Conservation (phyloP, 2,113 vertebrate species). For the Psammodynastes pulverulentus region DNA sequence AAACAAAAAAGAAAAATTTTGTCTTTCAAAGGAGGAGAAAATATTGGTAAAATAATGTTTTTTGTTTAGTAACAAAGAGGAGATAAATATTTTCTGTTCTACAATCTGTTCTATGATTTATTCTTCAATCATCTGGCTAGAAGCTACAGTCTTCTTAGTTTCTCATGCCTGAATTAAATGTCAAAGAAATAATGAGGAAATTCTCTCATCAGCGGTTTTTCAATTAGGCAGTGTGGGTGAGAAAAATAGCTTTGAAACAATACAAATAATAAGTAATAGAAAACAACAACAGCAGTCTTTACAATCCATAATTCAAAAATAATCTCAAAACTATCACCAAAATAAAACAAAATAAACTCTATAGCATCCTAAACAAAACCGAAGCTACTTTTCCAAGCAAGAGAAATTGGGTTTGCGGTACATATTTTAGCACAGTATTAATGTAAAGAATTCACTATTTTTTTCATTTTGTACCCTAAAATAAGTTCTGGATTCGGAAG, state of each 20-base stretch:
- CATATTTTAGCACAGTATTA: not conserved
- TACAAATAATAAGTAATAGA: not conserved
- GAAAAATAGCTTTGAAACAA: not conserved
- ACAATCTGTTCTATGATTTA: not conserved
- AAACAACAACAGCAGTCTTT: not conserved
- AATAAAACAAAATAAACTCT: not conserved
- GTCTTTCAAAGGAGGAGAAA: not conserved
- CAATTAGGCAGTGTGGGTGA: not conserved
- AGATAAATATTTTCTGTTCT: not conserved
- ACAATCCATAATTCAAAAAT: not conserved
- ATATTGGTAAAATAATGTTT: not conserved
- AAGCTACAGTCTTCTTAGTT: not conserved
- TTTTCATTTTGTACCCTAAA: not conserved
- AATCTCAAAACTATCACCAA: not conserved
- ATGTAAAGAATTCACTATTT: not conserved
- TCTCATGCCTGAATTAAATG: not conserved
- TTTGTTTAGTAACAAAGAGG: not conserved
- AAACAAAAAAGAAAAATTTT: not conserved
- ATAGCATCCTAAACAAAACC: not conserved
- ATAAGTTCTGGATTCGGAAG: not conserved
- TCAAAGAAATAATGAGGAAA: not conserved
- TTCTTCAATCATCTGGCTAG: not conserved
- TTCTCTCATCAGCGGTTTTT: not conserved
- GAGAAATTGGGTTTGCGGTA: not conserved
- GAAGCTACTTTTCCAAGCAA: not conserved